Evolutionary conservation across 2,113 vertebrate genomes (phyloP), one percentile per base, ranked within the genome.

Genomic region (Glaucidium brasilianum): DNA sequence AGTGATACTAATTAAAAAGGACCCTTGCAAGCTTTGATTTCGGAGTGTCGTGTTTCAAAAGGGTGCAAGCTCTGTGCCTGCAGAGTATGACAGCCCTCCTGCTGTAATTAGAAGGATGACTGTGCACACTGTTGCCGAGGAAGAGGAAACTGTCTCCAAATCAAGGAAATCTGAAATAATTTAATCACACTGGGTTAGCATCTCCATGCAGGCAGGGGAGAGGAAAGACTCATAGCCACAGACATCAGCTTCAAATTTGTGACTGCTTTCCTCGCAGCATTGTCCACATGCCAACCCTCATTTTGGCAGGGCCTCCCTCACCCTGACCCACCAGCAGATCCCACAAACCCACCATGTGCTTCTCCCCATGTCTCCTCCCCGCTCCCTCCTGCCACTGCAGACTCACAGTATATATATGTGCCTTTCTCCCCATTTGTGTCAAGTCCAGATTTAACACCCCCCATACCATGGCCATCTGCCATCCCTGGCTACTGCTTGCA

Each of bases 1-100:
- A 86, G 72, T 30, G 76, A 77, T 77, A 73, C 53, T 82, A 83
- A 97, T 94, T 93, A 74, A 84, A 88, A 86, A 59, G 50, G 49
- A 77, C 30, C 47, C 41, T 85, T 58, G 49, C 37, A 90, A 92
- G 90, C 74, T 93, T 94, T 85, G 82, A 93, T 94, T 75, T 63
- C 63, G 26, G 47, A 84, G 30, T 30, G 12, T 16, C 2, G 2
- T 56, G 76, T 91, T 91, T 78, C 3, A 9, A 94, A 94, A 77
- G 79, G 72, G 52, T 62, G 67, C 71, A 85, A 27, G 59, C 43
- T 84, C 82, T 2, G 2, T 39, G 37, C 30, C 67, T 88, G 59
- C 63, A 2, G 30, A 67, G 34, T 27, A 30, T 63, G 71, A 62
- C 88, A 95, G 82, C 4, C 9, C n/a, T 90, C 43, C 83, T 55